These are phyloP conservation scores for Morinoia aosen DNA, from an alignment of 2,888 invertebrate genomes.

Conservation along the genomic window DNA sequence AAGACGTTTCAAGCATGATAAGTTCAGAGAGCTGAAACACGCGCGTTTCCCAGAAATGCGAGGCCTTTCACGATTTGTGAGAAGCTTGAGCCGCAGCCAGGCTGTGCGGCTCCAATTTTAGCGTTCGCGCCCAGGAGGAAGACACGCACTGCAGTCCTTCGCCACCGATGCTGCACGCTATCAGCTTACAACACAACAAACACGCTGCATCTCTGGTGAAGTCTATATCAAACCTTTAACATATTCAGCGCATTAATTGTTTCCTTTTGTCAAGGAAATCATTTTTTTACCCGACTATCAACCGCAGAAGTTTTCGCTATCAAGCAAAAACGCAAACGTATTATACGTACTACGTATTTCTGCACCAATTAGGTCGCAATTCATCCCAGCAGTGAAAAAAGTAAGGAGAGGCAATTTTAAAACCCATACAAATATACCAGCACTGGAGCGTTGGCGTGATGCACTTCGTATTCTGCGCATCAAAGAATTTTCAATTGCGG, in stretches of 20 bases:
- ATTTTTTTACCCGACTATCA: not conserved
- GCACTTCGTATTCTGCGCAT: too few species aligned
- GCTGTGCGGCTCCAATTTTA: too few species aligned
- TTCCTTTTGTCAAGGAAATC: not conserved
- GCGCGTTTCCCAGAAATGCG: too few species aligned
- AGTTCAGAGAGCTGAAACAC: too few species aligned
- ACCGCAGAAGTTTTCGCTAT: not conserved
- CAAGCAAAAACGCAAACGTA: not conserved
- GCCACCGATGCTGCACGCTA: too few species aligned
- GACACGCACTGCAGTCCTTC: too few species aligned
- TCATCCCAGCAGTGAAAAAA: not conserved
- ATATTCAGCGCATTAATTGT: not conserved
- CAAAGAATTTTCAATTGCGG: too few species aligned
- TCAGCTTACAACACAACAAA: not conserved
- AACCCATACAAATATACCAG: not conserved
- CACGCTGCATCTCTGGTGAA: not conserved
- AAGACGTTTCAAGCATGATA: too few species aligned
- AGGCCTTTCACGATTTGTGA: too few species aligned
- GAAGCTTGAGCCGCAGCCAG: too few species aligned
- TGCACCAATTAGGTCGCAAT: not conserved
- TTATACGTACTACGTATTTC: not conserved
- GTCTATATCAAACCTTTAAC: not conserved
- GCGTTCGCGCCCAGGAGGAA: too few species aligned
- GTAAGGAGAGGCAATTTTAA: not conserved
- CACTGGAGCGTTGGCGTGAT: not conserved